Percentiles rank a stretch among this genome's conserved stretches.
phyloP scores from a whole-genome alignment of 2,113 vertebrate genomes.

The Talpa occidentalis region DNA sequence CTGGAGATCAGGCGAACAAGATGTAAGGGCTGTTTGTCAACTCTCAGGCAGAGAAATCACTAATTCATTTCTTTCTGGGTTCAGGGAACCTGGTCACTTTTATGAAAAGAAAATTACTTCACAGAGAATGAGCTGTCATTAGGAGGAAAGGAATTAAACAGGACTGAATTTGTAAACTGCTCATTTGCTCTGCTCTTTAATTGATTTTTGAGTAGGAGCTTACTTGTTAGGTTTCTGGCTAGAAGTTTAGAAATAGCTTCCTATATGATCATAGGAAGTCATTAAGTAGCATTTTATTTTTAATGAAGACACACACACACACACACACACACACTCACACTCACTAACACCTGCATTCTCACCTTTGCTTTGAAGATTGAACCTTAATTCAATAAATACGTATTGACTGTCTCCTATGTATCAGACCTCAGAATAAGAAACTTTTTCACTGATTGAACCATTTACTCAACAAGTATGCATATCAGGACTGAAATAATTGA shows the following conservation, averaged over 20 bases:
- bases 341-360: not conserved
- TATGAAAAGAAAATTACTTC: conserved; percentile 74
- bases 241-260: conserved; percentile 31
- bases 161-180: conserved; percentile 51
- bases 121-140: conserved; percentile 52
- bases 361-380: conserved; percentile 25
- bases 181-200: conserved; percentile 70
- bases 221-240: conserved; percentile 26
- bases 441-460: not conserved
- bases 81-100: conserved; percentile 66
- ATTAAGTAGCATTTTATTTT: not conserved
- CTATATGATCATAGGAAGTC: not conserved
- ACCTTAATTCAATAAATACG: not conserved
- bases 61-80: conserved; percentile 69
- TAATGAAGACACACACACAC: not conserved
- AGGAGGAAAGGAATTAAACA: conserved; percentile 52
- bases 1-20: conserved; percentile 65
- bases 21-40: conserved; percentile 72
- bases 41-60: conserved; percentile 66
- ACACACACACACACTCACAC: not conserved
- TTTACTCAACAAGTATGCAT: not conserved
- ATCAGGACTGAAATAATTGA: not conserved
- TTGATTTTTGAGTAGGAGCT: conserved; percentile 55
- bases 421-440: not conserved
- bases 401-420: not conserved